Evolutionary conservation across 2,797 vertebrate genomes (phyloP), one percentile per base, ranked within the genome.

Genomic region (Acrossocheilus fasciatus): DNA sequence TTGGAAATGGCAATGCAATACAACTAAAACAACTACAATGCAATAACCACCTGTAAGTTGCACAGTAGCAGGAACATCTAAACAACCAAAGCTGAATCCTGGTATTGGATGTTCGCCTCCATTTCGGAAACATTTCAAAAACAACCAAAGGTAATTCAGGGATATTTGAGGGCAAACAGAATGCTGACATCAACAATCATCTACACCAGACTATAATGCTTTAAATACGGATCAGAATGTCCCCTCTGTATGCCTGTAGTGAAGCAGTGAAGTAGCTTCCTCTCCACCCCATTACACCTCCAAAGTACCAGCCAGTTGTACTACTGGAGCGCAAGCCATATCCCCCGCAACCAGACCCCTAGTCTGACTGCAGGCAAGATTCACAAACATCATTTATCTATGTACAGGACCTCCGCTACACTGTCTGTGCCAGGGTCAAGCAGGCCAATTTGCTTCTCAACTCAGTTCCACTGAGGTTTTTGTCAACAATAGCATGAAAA

Each of bases 311-410:
- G 57, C 20, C 1, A 23, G 34, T 41, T 14, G n/a, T 47, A 59
- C 15, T 50, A 50, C 34, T 66, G 30, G 12, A 86, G 23, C 6
- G 1, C 23, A 75, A 39, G 43, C 23, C 68, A 86, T 12, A 57
- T 7, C 26, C 34, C 15, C 66, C 10, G 2, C 50, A 47, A 52
- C 10, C 18, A 66, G 52, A 30, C 41, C 43, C 30, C 30, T 84
- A 10, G 9, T 62, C 77, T 72, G 68, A 81, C 77, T 36, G 26
- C 69, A 86, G 54, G 77, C 6, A 36, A 43, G 57, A 62, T 54
- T 73, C 54, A 50, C 59, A 81, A 50, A 41, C 57, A 86, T 74
- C 34, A 86, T 74, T 75, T 74, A 81, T 75, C 84, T 52, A 66
- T 74, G 69, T 74, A 66, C 78, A 54, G 47, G 69, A 75, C 57